These are phyloP conservation scores for Echinarachnius parma DNA, from an alignment of 53 echinoderm and acorn worm species.

Conservation along the genomic window DNA sequence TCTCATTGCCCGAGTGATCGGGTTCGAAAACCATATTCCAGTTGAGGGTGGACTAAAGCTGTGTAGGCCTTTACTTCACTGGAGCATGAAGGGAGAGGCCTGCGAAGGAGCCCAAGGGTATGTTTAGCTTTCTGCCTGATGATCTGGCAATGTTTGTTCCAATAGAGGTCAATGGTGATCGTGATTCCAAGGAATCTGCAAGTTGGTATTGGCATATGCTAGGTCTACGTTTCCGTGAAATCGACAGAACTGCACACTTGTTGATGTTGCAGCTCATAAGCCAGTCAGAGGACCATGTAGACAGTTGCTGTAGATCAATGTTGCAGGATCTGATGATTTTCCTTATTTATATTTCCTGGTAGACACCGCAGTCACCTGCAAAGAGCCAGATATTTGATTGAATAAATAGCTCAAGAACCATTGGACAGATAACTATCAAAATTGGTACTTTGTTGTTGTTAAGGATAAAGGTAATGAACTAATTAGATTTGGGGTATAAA, in stretches of 20 bases:
- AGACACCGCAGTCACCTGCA: slow-evolving; percentile 43
- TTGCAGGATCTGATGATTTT: slow-evolving; percentile 12
- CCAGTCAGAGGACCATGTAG: slow-evolving; percentile 39
- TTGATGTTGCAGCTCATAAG: slow-evolving; percentile 27
- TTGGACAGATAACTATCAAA: no score
- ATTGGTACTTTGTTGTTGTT: no score
- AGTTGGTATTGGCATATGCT: no score
- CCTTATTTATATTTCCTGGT: not conserved
- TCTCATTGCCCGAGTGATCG: no score
- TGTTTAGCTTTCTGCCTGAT: not conserved
- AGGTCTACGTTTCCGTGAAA: slow-evolving; percentile 40
- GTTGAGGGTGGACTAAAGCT: not conserved
- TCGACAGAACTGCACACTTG: slow-evolving; percentile 29
- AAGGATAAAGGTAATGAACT: no score
- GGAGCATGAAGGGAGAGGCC: not conserved
- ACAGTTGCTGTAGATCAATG: slow-evolving; percentile 27
- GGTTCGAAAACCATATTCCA: not conserved
- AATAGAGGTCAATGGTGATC: not conserved
- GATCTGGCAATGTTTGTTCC: not conserved
- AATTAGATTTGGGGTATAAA: no score
- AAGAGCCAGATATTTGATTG: slow-evolving; percentile 22
- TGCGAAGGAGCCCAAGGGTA: not conserved
- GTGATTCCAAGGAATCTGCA: not conserved
- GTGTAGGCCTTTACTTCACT: not conserved
- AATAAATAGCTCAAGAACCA: no score